These are phyloP conservation scores for Vollenhovia emeryi DNA, from an alignment of 1,140 invertebrate species.

Conservation along the genomic window DNA sequence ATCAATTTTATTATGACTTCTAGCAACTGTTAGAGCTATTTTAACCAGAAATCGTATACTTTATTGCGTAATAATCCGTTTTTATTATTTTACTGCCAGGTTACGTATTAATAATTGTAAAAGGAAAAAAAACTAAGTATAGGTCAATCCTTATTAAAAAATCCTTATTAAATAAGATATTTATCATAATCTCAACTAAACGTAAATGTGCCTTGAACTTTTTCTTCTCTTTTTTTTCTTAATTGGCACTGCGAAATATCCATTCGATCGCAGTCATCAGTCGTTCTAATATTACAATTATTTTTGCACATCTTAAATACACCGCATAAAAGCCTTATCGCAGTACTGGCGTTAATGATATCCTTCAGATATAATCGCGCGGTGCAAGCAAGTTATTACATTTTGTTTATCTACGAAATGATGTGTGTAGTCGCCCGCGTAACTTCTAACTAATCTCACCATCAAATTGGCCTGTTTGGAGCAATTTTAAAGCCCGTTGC, in stretches of 20 bases:
- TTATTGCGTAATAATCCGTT: not conserved
- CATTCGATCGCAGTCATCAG: not conserved
- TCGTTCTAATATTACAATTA: not conserved
- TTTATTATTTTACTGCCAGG: not conserved
- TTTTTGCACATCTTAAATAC: not conserved
- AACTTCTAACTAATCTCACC: not conserved
- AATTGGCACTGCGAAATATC: not conserved
- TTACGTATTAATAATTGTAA: not conserved
- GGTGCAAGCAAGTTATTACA: not conserved
- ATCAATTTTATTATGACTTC: not conserved
- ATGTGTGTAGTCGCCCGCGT: not conserved
- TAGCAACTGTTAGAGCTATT: not conserved
- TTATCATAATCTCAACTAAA: not conserved
- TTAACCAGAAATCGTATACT: not conserved
- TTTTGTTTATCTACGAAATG: not conserved
- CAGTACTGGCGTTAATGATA: not conserved
- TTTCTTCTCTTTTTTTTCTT: not conserved
- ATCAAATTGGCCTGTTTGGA: not conserved
- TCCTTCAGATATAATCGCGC: not conserved
- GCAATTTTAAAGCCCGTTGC: not conserved
- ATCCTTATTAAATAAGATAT: not conserved
- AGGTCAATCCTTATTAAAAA: not conserved
- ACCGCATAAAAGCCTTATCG: not conserved
- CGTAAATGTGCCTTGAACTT: not conserved
- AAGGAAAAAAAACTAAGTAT: not conserved